Base-by-base conservation (phyloP, 2,113 vertebrate species). In the Pygoscelis adeliae region DNA sequence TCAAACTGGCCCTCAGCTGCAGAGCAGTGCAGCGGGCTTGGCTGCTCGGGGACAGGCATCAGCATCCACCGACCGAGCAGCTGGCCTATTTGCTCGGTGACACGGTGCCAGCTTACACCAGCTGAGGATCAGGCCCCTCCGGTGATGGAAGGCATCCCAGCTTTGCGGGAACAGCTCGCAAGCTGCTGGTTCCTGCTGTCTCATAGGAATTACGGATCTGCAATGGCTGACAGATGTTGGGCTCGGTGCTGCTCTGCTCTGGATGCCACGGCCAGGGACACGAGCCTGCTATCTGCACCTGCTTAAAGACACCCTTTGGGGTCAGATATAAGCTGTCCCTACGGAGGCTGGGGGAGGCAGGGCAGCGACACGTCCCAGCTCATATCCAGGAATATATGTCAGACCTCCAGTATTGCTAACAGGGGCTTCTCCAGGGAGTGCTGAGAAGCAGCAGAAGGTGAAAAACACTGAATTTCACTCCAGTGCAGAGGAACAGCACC, bases 1-100 rank as follows among this genome's bases (percentile, higher is more conserved):
- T 93, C 78, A 76, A 55, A 47, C 36, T 53, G 77, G 93, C 93
- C 91, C 87, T 77, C 34, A 30, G 87, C 81, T 91, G 92, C 83
- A 29, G 58, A 61, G n/a, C 16, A 9, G 8, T 13, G 62, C 65
- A 4, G 70, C 8, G 15, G 89, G 38, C 66, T 91, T 15, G 77
- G 87, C 77, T 84, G 77, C 89, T 78, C 4, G 0, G 91, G 91
- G 87, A n/a, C 0, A 2, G 67, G 81, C 40, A 40, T 22, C 36
- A 6, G 5, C 77, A 94, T 38, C 72, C 91, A 23, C 77, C 2
- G 2, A 13, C 3, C 2, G 11, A 82, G 50, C 83, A 94, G 90
- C 84, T 82, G 93, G 93, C n/a, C 87, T 84, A 1, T 96, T 74
- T 25, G 78, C 56, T 86, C 4, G 29, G 90, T 25, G 91, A 91